Evolutionary conservation across 1,140 invertebrate species (phyloP).

Genomic region (Ceratoteleas bidentatus): DNA sequence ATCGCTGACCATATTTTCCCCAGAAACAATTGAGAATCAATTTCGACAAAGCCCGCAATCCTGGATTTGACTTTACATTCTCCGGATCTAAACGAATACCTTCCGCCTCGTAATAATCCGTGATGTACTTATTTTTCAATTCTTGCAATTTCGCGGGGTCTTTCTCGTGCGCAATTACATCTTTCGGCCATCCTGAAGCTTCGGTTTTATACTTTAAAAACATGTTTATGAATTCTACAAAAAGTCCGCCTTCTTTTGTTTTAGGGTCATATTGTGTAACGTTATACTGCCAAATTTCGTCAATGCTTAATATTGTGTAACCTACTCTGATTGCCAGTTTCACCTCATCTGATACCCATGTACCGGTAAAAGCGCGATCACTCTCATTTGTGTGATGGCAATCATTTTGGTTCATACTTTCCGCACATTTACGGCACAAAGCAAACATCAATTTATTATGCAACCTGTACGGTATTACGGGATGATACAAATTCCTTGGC

Average conservation of each 20-base stretch:
- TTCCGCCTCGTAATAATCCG: no score
- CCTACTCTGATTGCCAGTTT: not conserved
- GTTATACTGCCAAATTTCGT: slow-evolving; percentile 4
- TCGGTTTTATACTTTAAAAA: slow-evolving; percentile 3
- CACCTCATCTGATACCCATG: not conserved
- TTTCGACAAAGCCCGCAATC: not conserved
- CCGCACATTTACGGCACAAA: not conserved
- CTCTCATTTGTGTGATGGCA: not conserved
- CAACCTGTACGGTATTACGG: not conserved
- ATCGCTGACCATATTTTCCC: slow-evolving; percentile 1
- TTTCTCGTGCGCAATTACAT: no score
- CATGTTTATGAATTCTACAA: not conserved
- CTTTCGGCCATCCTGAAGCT: no score
- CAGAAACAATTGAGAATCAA: not conserved
- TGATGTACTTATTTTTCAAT: no score
- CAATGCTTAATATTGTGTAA: not conserved
- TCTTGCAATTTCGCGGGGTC: no score
- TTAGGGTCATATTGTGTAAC: not conserved
- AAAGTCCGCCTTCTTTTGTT: not conserved
- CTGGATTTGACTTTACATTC: not conserved
- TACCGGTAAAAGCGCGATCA: not conserved
- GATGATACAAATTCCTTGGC: no score
- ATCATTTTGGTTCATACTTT: not conserved
- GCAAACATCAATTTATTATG: not conserved
- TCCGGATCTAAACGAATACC: not conserved